Base-by-base conservation (phyloP, 2,797 vertebrate species). In the Pristis pectinata region DNA sequence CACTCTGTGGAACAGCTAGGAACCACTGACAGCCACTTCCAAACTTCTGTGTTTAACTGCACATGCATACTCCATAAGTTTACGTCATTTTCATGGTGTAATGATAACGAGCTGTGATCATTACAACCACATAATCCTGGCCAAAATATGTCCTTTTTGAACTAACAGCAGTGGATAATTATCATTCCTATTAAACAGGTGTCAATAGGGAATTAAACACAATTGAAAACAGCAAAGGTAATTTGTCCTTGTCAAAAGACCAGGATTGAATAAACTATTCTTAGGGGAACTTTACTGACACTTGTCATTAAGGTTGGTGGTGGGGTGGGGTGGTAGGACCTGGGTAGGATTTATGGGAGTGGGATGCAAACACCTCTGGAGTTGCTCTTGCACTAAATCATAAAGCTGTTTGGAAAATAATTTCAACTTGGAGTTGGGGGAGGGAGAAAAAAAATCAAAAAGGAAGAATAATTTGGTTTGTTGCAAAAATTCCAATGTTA, bases 401-500 rank as follows among this genome's bases (percentile, higher is more conserved):
- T 37, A 64, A 37, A 41, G 59, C 87, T 11, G 91, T 91, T 67
- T 41, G 37, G 59, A 91, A 91, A 91, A 91, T 37, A 19, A 22
- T 64, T 37, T 91, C 59, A 67, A 24, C 59, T 67, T 24, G 22
- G 70, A 72, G 24, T 61, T 72, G 70, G 70, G 70, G 19, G n/a
- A 37, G 27, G 56, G 77, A n/a, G 2, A 41, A 5, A 85, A 44
- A 41, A 37, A 41, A 91, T 41, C 19, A 64, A 67, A n/a, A 89
- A 34, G 11, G 61, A 37, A 91, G 27, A 91, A 67, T 37, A 34
- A 56, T 64, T n/a, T 91, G 87, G 59, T 91, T 91, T 91, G 87
- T 67, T 87, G 87, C 87, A 91, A 37, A 61, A 91, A 91, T 91
- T 91, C n/a, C 87, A 91, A 91, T 67, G 59, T 64, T 91, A 67